Conservation (phyloP, 1,140 invertebrate species). For the Drosophila funebris region DNA sequence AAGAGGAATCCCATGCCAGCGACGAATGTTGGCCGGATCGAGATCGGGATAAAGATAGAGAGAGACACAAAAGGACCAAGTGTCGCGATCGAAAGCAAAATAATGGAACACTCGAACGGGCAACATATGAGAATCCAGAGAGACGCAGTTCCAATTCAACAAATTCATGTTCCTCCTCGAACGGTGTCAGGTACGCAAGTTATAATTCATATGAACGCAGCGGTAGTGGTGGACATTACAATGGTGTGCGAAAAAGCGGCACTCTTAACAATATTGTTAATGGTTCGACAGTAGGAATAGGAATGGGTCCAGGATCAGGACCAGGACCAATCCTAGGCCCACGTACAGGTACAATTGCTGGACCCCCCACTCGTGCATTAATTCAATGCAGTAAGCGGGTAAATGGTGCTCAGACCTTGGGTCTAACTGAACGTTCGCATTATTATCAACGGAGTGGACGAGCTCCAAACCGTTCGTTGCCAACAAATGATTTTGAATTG, state of each 20-base stretch:
- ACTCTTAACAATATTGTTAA: slow-evolving; percentile 71
- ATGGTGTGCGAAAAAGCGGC: slow-evolving; percentile 77
- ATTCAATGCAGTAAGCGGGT: background rate
- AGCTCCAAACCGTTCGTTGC: slow-evolving; percentile 1
- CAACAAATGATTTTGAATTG: slow-evolving; percentile 16
- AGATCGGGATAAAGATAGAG: slow-evolving; percentile 30
- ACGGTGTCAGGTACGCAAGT: slow-evolving; percentile 52
- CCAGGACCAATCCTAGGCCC: background rate
- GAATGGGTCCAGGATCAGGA: background rate
- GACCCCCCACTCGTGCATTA: slow-evolving; percentile 10
- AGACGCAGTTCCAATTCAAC: slow-evolving; percentile 76
- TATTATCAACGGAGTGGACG: slow-evolving; percentile 23
- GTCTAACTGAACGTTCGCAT: slow-evolving; percentile 25
- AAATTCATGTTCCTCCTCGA: slow-evolving; percentile 67
- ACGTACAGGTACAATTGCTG: background rate
- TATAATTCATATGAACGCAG: slow-evolving; percentile 75
- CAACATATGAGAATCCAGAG: slow-evolving; percentile 65
- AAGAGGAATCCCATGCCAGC: slow-evolving; percentile 39
- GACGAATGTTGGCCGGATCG: slow-evolving; percentile 55
- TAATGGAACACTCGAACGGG: slow-evolving; percentile 49
- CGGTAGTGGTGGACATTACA: slow-evolving; percentile 36
- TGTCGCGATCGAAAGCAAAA: slow-evolving; percentile 46
- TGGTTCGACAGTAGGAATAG: background rate
- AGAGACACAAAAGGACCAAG: slow-evolving; percentile 34
- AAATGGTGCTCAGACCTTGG: slow-evolving; percentile 32